Conservation (phyloP, 1,140 invertebrate genomes). For the Dreissena rostriformis region DNA sequence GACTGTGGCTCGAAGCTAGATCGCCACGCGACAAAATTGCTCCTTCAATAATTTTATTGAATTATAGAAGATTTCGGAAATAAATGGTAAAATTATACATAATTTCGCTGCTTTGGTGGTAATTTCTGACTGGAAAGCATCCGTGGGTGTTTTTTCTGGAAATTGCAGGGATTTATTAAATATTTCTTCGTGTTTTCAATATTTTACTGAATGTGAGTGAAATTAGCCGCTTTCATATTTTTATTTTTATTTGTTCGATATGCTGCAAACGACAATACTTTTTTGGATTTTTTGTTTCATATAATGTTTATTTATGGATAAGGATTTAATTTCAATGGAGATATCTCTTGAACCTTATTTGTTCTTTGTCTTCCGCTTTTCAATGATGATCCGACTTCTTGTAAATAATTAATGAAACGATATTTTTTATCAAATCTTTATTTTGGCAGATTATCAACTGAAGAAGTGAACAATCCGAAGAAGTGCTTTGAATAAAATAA, state of each 20-base stretch:
- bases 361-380: too few relatives aligned
- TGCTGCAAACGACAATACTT: too few relatives aligned
- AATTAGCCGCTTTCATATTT: not conserved
- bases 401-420: too few relatives aligned
- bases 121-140: slow-evolving; percentile 38
- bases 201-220: not conserved
- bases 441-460: too few relatives aligned
- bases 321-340: not conserved
- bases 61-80: slow-evolving; percentile 51
- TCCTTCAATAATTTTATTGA: slow-evolving; percentile 43
- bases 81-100: slow-evolving; percentile 58
- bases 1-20: not conserved
- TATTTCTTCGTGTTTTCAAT: not conserved
- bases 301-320: too few relatives aligned
- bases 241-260: not conserved
- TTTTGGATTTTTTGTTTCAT: not conserved
- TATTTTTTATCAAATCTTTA: too few relatives aligned
- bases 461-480: not conserved
- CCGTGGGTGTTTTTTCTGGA: slow-evolving; percentile 31
- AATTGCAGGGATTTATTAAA: slow-evolving; percentile 18
- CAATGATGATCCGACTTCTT: too few relatives aligned
- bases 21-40: slow-evolving; percentile 42
- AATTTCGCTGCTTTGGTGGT: slow-evolving; percentile 52
- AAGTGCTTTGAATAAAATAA: slow-evolving; percentile 1
- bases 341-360: not conserved